These are phyloP conservation scores for Gymnoscopelus braueri DNA, from an alignment of 2,797 vertebrate species.

Conservation along the genomic window DNA sequence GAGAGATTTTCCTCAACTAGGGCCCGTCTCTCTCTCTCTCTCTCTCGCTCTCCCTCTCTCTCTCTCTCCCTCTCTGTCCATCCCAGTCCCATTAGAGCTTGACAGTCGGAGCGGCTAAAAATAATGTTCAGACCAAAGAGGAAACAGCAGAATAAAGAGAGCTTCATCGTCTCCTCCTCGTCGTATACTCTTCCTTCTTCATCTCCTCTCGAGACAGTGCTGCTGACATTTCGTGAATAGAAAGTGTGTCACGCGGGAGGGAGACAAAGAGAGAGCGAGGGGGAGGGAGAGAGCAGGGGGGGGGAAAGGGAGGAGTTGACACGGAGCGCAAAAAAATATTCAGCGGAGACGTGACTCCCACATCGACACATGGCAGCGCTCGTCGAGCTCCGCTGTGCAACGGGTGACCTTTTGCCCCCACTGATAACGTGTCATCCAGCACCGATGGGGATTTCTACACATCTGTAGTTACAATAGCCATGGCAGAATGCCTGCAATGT, in stretches of 20 bases:
- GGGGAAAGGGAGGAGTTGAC: slow-evolving; percentile 48
- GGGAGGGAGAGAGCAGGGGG: slow-evolving; percentile 4
- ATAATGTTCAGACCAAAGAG: slow-evolving; percentile 55
- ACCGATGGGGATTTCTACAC: slow-evolving; percentile 33
- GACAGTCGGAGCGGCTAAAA: slow-evolving; percentile 36
- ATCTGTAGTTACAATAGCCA: slow-evolving; percentile 35
- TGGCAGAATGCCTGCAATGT: slow-evolving; percentile 35
- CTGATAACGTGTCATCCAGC: slow-evolving; percentile 53
- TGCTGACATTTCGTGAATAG: slow-evolving; percentile 72
- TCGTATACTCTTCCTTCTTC: slow-evolving; percentile 2
- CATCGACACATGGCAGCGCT: slow-evolving; percentile 35
- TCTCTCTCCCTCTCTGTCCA: slow-evolving; percentile 48
- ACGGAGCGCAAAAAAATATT: slow-evolving; percentile 40
- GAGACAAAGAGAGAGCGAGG: neutral
- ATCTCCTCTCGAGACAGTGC: slow-evolving; percentile 60
- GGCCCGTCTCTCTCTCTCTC: no score
- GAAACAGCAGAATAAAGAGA: slow-evolving; percentile 35
- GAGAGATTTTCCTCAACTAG: neutral
- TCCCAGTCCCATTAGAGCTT: neutral
- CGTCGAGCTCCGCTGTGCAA: slow-evolving; percentile 39
- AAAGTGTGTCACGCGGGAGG: slow-evolving; percentile 58
- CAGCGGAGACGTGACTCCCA: slow-evolving; percentile 35
- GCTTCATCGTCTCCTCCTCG: slow-evolving; percentile 11
- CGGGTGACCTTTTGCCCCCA: slow-evolving; percentile 45
- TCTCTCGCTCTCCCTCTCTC: slow-evolving; percentile 1